A percentile compares a stretch with the other conserved stretches of the same genome.
Evolutionary conservation across 2,113 vertebrate genomes (phyloP).

Genomic region (Ceyx melanurus): DNA sequence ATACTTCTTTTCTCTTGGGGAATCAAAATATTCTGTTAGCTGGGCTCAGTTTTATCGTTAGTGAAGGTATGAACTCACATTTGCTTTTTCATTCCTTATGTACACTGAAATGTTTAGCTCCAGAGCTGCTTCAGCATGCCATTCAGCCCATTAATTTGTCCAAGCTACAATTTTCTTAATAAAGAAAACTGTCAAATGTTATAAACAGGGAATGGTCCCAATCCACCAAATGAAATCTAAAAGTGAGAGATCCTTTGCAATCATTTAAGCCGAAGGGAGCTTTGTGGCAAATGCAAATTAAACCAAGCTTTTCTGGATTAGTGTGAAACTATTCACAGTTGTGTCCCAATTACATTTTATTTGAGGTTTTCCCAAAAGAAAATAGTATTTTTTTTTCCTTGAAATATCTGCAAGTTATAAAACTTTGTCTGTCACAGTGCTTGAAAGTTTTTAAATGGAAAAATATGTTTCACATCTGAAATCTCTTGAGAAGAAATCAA

Average conservation of each 20-base stretch:
- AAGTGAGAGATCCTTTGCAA: slow-evolving; percentile 38
- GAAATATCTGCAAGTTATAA: slow-evolving; percentile 32
- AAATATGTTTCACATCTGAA: slow-evolving; percentile 35
- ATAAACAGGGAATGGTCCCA: slow-evolving; percentile 37
- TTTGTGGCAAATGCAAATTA: slow-evolving; percentile 64
- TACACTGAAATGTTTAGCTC: background rate
- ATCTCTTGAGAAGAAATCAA: slow-evolving; percentile 17
- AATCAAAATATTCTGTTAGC: slow-evolving; percentile 10
- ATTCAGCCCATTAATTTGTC: slow-evolving; percentile 8
- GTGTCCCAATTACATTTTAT: slow-evolving; percentile 37
- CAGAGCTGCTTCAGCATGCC: background rate
- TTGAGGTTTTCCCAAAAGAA: slow-evolving; percentile 42
- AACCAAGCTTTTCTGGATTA: slow-evolving; percentile 35
- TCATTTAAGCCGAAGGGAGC: slow-evolving; percentile 21
- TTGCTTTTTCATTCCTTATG: background rate
- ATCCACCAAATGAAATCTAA: slow-evolving; percentile 23
- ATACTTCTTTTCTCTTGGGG: background rate
- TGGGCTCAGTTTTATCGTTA: background rate
- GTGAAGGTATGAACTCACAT: background rate
- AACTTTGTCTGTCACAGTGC: slow-evolving; percentile 1
- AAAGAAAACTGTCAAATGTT: slow-evolving; percentile 27
- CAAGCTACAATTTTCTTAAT: slow-evolving; percentile 24
- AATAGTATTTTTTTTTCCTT: background rate
- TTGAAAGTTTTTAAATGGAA: slow-evolving; percentile 20
- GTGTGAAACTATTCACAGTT: slow-evolving; percentile 36